Evolutionary conservation across 2,888 invertebrate genomes (phyloP).

Genomic region (Choreutis nemorana): DNA sequence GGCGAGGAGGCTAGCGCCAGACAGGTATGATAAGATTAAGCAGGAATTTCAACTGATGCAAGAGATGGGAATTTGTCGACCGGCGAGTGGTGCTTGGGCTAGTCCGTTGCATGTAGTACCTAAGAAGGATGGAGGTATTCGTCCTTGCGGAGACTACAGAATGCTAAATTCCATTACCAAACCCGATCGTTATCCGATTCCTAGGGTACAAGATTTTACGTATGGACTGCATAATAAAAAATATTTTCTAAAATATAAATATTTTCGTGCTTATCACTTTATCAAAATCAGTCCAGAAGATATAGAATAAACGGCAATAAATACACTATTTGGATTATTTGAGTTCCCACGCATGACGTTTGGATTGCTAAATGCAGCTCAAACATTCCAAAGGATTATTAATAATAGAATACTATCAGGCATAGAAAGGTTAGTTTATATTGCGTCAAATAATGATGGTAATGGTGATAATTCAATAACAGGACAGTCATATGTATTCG

Average conservation of each 20-base stretch:
- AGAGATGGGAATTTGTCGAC: constrained; percentile 1
- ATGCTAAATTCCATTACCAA: constrained; percentile 19
- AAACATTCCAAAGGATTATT: constrained; percentile 13
- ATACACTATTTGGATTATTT: constrained; percentile 6
- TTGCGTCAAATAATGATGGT: too few relatives aligned
- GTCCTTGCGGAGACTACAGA: constrained; percentile 23
- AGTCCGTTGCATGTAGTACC: constrained; percentile 2
- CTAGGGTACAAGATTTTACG: constrained; percentile 18
- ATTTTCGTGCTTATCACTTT: too few relatives aligned
- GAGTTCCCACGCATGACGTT: constrained; percentile 5
- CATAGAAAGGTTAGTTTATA: too few relatives aligned
- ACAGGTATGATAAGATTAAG: too few relatives aligned
- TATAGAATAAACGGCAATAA: constrained; percentile 5
- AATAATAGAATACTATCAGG: constrained; percentile 9
- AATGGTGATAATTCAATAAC: neutral
- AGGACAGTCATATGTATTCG: constrained; percentile 11
- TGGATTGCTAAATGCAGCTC: constrained; percentile 6
- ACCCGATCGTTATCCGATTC: constrained; percentile 23
- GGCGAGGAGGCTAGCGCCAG: too few relatives aligned
- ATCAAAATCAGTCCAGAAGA: constrained; percentile 1
- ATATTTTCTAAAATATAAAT: neutral
- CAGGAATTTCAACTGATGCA: neutral
- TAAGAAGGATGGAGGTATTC: neutral
- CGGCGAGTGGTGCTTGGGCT: neutral
- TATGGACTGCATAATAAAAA: constrained; percentile 8